Conservation (phyloP, 2,888 invertebrate genomes). For the Cephonodes hylas region DNA sequence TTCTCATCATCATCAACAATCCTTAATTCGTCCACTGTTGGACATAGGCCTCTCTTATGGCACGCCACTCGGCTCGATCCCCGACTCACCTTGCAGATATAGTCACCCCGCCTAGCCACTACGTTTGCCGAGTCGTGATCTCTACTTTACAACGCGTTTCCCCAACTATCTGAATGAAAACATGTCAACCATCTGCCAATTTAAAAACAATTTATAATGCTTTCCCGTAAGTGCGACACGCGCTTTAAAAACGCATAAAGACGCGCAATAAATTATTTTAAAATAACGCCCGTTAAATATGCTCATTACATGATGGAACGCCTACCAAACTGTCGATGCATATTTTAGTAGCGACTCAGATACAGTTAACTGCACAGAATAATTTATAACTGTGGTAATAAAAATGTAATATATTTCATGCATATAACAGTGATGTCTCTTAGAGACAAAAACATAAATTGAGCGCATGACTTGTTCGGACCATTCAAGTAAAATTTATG, state of each 20-base stretch:
- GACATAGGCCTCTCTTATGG: no score
- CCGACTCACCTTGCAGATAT: no score
- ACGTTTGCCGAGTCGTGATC: no score
- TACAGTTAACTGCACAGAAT: constrained; percentile 52
- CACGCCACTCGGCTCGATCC: no score
- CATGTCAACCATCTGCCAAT: neutral
- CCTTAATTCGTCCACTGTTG: no score
- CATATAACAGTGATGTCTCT: constrained; percentile 3
- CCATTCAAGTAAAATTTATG: constrained; percentile 6
- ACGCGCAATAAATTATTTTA: constrained; percentile 55
- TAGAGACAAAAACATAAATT: constrained; percentile 6
- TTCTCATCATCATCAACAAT: no score
- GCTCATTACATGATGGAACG: constrained; percentile 68
- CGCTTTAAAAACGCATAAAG: constrained; percentile 33
- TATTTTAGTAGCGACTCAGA: constrained; percentile 62
- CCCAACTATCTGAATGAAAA: neutral
- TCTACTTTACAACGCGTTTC: no score
- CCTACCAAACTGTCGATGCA: constrained; percentile 68
- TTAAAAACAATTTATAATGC: constrained; percentile 17
- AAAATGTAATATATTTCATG: constrained; percentile 10
- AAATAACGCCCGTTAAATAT: constrained; percentile 62
- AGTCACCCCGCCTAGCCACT: no score
- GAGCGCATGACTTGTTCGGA: constrained; percentile 1
- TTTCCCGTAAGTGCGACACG: constrained; percentile 25
- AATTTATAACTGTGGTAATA: constrained; percentile 10